Evolutionary conservation across 2,888 invertebrate species (phyloP).

Genomic region (Cantharis nigra): DNA sequence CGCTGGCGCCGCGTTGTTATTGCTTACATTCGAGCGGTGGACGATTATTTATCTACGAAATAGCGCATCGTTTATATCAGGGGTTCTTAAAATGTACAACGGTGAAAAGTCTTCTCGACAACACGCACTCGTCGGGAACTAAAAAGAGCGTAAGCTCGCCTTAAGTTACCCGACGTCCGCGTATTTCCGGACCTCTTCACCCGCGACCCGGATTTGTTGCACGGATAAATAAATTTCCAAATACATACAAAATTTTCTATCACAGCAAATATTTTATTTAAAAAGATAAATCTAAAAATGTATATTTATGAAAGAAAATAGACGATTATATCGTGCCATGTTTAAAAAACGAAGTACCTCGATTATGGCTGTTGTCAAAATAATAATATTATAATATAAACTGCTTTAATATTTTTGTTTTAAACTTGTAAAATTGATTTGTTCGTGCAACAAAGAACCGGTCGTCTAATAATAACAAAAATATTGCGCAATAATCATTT

Average conservation of each 20-base stretch:
- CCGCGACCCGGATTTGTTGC: not conserved
- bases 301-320: not conserved
- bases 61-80: not conserved
- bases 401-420: not conserved
- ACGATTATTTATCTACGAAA: conserved; percentile 27
- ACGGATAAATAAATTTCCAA: not conserved
- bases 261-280: not conserved
- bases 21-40: conserved; percentile 37
- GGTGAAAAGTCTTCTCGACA: not conserved
- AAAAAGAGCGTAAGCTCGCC: not conserved
- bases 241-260: not conserved
- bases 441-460: not conserved
- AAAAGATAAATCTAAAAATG: not conserved
- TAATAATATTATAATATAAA: not conserved
- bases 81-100: not conserved
- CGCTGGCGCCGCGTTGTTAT: conserved; percentile 47
- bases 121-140: not conserved
- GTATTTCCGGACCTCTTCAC: not conserved
- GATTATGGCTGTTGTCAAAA: not conserved
- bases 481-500: conserved; percentile 16
- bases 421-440: not conserved
- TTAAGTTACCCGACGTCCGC: not conserved
- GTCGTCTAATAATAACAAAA: not conserved
- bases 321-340: not conserved
- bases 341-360: not conserved